phyloP scores from a whole-genome alignment of 2,113 vertebrate species.

The Recurvirostra avosetta region DNA sequence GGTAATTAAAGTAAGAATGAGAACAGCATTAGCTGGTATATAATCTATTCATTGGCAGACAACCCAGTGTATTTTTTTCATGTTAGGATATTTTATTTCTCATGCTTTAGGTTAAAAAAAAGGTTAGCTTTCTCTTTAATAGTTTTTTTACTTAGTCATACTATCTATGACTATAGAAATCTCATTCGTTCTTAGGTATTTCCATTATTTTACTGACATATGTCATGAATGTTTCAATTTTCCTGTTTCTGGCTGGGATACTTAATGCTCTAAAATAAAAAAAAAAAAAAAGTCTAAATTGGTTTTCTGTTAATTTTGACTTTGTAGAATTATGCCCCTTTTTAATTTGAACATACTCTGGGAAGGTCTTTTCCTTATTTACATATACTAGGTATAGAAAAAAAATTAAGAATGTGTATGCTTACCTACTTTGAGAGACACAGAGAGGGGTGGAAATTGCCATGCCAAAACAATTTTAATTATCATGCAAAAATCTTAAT shows the following conservation, averaged over 20 bases:
- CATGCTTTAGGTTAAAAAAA: neutral
- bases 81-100: neutral
- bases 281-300: neutral
- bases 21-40: neutral
- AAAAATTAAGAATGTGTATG: neutral
- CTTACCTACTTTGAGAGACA: neutral
- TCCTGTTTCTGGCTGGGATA: neutral
- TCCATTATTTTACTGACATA: neutral
- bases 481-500: neutral
- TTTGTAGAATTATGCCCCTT: neutral
- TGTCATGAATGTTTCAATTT: neutral
- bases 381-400: neutral
- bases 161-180: neutral
- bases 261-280: neutral
- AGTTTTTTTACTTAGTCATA: neutral
- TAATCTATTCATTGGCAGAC: neutral
- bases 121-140: neutral
- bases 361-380: neutral
- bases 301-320: neutral
- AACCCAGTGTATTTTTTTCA: neutral
- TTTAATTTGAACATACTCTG: neutral
- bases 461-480: neutral
- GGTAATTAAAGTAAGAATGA: neutral
- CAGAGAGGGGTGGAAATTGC: neutral
- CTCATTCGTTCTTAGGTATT: neutral